phyloP scores from a whole-genome alignment of 2,888 invertebrate genomes.

The Boloria euphrosyne region DNA sequence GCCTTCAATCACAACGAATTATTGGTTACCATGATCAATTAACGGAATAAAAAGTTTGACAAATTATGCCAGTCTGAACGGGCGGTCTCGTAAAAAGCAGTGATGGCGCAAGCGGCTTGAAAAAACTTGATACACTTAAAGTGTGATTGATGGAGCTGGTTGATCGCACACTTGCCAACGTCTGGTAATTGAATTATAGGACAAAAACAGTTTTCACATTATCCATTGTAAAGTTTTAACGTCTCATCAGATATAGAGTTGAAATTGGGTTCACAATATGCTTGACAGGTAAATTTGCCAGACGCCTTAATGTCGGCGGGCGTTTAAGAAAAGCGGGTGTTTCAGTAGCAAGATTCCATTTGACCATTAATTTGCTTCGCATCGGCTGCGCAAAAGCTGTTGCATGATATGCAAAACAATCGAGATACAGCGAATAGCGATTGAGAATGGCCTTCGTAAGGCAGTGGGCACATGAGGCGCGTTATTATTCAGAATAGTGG shows the following conservation, averaged over 20 bases:
- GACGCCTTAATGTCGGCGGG: slow-evolving; percentile 51
- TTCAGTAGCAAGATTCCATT: slow-evolving; percentile 64
- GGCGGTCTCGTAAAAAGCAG: slow-evolving; percentile 62
- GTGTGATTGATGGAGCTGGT: slow-evolving; percentile 73
- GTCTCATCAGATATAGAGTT: slow-evolving; percentile 49
- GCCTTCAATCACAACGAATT: slow-evolving; percentile 36
- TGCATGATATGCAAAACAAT: slow-evolving; percentile 76
- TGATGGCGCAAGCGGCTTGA: slow-evolving; percentile 52
- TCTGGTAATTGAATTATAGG: slow-evolving; percentile 75
- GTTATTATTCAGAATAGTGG: not conserved
- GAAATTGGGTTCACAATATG: slow-evolving; percentile 47
- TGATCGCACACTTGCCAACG: slow-evolving; percentile 63
- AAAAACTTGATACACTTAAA: slow-evolving; percentile 78
- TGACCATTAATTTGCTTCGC: slow-evolving; percentile 75
- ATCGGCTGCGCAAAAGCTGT: slow-evolving; percentile 59
- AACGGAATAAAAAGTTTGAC: slow-evolving; percentile 72
- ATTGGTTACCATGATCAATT: slow-evolving; percentile 58
- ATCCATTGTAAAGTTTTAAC: slow-evolving; percentile 51
- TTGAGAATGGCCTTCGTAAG: slow-evolving; percentile 45
- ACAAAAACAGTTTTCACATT: slow-evolving; percentile 54
- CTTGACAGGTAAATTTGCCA: slow-evolving; percentile 45
- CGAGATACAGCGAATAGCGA: slow-evolving; percentile 60
- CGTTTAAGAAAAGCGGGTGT: slow-evolving; percentile 54
- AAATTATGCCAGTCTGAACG: slow-evolving; percentile 64
- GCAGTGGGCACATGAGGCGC: slow-evolving; percentile 1